These are phyloP conservation scores for Aphelenchoides fujianensis DNA, from an alignment of 1,140 invertebrate species.

Conservation along the genomic window DNA sequence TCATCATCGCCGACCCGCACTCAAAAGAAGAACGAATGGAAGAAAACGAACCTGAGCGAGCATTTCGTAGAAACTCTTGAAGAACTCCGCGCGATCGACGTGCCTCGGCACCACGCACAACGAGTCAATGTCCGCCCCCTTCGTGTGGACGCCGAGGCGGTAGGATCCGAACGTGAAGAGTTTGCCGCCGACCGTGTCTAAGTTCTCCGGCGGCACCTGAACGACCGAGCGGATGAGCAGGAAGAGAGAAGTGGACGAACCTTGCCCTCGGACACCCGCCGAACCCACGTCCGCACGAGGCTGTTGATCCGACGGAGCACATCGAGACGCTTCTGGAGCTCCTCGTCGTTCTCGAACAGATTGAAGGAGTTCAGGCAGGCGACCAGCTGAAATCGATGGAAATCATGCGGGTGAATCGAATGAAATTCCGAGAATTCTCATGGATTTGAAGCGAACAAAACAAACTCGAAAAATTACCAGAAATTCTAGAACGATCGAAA, in stretches of 20 bases:
- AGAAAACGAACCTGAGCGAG: slow-evolving; percentile 80
- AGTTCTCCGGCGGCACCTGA: slow-evolving; percentile 78
- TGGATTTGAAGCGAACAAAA: too few relatives aligned
- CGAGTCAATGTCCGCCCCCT: slow-evolving; percentile 95
- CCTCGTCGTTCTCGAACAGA: slow-evolving; percentile 52
- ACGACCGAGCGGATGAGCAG: too few relatives aligned
- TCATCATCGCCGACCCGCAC: slow-evolving; percentile 30
- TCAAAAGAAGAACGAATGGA: too few relatives aligned
- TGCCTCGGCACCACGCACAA: slow-evolving; percentile 93
- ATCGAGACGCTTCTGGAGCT: slow-evolving; percentile 52
- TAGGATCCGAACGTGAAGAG: slow-evolving; percentile 99
- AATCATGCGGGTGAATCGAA: too few relatives aligned
- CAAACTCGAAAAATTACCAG: too few relatives aligned
- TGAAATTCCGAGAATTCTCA: too few relatives aligned
- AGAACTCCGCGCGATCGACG: slow-evolving; percentile 88
- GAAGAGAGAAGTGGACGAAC: slow-evolving; percentile 28
- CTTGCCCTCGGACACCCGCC: slow-evolving; percentile 44
- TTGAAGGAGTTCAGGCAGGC: slow-evolving; percentile 41
- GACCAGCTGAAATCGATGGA: slow-evolving; percentile 53
- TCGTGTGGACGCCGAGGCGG: slow-evolving; percentile 80
- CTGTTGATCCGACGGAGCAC: slow-evolving; percentile 55
- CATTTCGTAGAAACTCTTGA: slow-evolving; percentile 85
- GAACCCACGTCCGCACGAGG: slow-evolving; percentile 56
- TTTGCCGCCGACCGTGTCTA: slow-evolving; percentile 81
- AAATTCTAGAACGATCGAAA: too few relatives aligned